phyloP scores from a whole-genome alignment of 2,113 vertebrate genomes.

The Phaetusa simplex region DNA sequence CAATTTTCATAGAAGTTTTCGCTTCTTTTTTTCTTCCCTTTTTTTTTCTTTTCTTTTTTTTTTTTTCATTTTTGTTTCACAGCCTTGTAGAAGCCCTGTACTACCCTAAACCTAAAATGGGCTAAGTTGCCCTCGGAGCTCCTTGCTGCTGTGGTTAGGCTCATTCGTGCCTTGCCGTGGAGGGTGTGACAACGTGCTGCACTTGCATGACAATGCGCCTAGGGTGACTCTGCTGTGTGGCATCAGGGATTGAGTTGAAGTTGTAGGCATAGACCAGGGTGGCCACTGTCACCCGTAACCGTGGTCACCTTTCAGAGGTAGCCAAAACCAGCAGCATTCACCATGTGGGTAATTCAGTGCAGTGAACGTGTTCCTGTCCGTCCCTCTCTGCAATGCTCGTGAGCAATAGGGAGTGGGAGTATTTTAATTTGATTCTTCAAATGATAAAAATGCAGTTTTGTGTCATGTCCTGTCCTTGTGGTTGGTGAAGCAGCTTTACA shows the following conservation, averaged over 20 bases:
- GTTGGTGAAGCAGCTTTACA: not conserved
- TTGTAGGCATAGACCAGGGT: not conserved
- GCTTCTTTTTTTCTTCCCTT: not conserved
- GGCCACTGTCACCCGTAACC: not conserved
- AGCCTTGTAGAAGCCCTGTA: not conserved
- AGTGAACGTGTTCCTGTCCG: not conserved
- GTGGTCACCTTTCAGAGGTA: not conserved
- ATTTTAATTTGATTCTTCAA: constrained; percentile 7
- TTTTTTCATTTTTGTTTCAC: not conserved
- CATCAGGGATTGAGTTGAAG: not conserved
- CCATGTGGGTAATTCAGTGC: not conserved
- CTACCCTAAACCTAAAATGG: not conserved
- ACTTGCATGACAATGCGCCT: not conserved
- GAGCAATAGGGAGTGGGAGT: not conserved
- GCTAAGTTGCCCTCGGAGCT: not conserved
- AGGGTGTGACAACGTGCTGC: rapidly evolving
- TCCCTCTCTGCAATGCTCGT: not conserved
- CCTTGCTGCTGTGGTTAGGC: not conserved
- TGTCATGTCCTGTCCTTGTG: not conserved
- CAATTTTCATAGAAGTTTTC: not conserved
- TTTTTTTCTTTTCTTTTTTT: not conserved
- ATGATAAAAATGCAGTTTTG: not conserved
- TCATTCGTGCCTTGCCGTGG: not conserved
- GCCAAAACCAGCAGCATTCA: not conserved
- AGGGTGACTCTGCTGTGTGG: not conserved